Evolutionary conservation across 2,888 invertebrate genomes (phyloP).

Genomic region (Apodemia mormo): DNA sequence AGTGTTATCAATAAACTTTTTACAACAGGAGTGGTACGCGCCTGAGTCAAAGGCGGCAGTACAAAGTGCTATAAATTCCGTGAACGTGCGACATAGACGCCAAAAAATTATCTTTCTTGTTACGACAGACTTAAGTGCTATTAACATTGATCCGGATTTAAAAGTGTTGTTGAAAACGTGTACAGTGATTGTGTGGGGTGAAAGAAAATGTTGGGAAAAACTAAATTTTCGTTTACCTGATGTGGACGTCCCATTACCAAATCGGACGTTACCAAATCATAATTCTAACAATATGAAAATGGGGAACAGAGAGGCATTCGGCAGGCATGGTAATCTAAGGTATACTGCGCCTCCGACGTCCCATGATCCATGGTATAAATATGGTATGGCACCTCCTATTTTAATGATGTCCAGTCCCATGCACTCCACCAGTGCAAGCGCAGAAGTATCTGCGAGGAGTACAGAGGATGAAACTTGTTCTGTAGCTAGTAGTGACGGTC

Average conservation of each 20-base stretch:
- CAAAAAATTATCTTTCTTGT: conserved; percentile 82
- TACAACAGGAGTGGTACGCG: conserved; percentile 91
- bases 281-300: conserved; percentile 74
- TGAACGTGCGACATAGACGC: conserved; percentile 84
- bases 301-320: conserved; percentile 72
- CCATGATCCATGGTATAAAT: conserved; percentile 79
- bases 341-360: conserved; percentile 78
- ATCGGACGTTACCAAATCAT: conserved; percentile 75
- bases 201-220: conserved; percentile 94
- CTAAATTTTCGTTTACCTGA: conserved; percentile 92
- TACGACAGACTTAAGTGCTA: conserved; percentile 82
- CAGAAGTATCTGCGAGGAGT: conserved; percentile 83
- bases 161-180: conserved; percentile 87
- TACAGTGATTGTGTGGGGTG: conserved; percentile 89
- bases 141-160: conserved; percentile 87
- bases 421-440: conserved; percentile 81
- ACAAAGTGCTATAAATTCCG: conserved; percentile 85
- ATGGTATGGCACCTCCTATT: conserved; percentile 75
- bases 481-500: conserved; percentile 79
- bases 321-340: conserved; percentile 75
- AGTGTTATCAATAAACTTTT: conserved; percentile 89
- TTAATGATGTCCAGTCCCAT: conserved; percentile 84
- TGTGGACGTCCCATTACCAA: conserved; percentile 82
- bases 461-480: conserved; percentile 85
- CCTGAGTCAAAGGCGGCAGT: conserved; percentile 91